Percentiles rank a stretch among this genome's conserved stretches.
These are phyloP conservation scores for Carposina sasakii DNA, from an alignment of 1,140 invertebrate genomes.

Conservation along the genomic window DNA sequence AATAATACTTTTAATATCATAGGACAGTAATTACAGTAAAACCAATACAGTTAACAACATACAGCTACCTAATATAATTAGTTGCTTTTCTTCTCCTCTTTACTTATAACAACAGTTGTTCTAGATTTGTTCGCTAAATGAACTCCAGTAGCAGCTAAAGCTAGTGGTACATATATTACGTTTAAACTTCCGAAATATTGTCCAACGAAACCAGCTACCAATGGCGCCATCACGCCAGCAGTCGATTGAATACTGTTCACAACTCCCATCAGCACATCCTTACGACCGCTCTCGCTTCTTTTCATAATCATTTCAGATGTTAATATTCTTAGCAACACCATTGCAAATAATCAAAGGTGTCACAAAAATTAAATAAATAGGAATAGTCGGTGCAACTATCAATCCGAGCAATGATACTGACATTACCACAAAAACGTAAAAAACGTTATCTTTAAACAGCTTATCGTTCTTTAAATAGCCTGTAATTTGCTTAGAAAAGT, in stretches of 20 bases:
- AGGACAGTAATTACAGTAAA: too few relatives aligned
- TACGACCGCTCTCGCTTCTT: slow-evolving; percentile 44
- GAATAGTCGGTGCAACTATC: slow-evolving; percentile 21
- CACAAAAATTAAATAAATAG: slow-evolving; percentile 47
- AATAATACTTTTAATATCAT: too few relatives aligned
- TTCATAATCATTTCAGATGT: slow-evolving; percentile 58
- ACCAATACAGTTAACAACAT: too few relatives aligned
- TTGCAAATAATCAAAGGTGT: slow-evolving; percentile 50
- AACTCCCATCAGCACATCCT: slow-evolving; percentile 57
- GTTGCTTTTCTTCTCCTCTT: slow-evolving; percentile 14
- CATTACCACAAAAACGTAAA: slow-evolving; percentile 53
- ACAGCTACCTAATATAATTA: too few relatives aligned
- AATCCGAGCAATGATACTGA: slow-evolving; percentile 46
- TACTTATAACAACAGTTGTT: neutral
- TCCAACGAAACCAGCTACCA: slow-evolving; percentile 40
- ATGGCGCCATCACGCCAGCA: slow-evolving; percentile 54
- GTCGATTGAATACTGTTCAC: slow-evolving; percentile 59
- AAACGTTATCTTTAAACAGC: too few relatives aligned
- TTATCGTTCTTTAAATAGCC: too few relatives aligned
- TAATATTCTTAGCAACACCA: slow-evolving; percentile 52
- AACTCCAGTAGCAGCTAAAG: slow-evolving; percentile 11
- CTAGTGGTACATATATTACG: slow-evolving; percentile 14
- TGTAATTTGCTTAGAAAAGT: too few relatives aligned
- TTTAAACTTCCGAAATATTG: slow-evolving; percentile 20
- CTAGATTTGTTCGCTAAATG: slow-evolving; percentile 11